Evolutionary conservation across 2,888 invertebrate species (phyloP).

Genomic region (Acheta domesticus): DNA sequence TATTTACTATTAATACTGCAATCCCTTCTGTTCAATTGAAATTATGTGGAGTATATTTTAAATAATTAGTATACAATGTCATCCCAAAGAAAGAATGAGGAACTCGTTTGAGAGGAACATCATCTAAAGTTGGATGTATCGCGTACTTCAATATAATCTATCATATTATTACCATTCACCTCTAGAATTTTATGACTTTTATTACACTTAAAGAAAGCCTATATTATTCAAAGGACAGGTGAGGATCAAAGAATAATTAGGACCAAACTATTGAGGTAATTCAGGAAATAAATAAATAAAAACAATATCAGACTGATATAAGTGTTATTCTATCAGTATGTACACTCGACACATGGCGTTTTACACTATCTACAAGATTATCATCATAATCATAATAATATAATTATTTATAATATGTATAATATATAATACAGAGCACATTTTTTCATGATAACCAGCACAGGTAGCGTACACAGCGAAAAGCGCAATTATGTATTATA

Average conservation of each 20-base stretch:
- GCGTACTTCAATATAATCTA: no score
- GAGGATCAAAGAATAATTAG: not conserved
- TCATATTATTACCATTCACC: no score
- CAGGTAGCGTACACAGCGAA: constrained; percentile 21
- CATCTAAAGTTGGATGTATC: no score
- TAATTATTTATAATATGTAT: constrained; percentile 32
- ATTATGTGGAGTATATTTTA: no score
- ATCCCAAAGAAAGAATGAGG: no score
- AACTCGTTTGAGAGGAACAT: no score
- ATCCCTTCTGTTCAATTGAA: no score
- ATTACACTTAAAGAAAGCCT: no score
- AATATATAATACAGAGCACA: constrained; percentile 21
- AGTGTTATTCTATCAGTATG: constrained; percentile 28
- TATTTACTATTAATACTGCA: no score
- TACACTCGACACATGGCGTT: constrained; percentile 33
- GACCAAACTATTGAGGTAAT: not conserved
- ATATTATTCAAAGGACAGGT: no score
- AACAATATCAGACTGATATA: not conserved
- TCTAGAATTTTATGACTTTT: no score
- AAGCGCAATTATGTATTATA: not conserved
- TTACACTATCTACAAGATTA: constrained; percentile 36
- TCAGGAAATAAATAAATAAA: not conserved
- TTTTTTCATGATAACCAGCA: constrained; percentile 19
- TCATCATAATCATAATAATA: constrained; percentile 27
- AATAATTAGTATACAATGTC: no score